Conservation (phyloP, 2,888 invertebrate genomes). For the Scaptomyza caliginosa region DNA sequence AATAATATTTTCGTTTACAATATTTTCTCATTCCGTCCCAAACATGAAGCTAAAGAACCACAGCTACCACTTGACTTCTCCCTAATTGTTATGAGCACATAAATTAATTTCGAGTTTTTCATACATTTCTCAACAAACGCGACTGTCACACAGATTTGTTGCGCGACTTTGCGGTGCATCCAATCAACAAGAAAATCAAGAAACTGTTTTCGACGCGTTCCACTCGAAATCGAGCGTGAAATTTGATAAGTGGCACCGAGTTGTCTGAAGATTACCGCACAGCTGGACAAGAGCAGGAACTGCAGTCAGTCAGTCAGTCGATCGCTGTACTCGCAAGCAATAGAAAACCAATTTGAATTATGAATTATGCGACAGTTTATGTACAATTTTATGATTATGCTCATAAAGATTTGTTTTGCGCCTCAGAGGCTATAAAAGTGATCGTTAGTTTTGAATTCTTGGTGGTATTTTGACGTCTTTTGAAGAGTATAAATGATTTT, state of each 20-base stretch:
- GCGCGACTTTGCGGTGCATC: conserved; percentile 26
- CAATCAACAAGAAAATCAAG: conserved; percentile 23
- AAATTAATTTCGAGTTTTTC: conserved; percentile 41
- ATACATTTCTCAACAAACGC: conserved; percentile 9
- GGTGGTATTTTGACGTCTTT: background rate
- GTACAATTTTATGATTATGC: conserved; percentile 52
- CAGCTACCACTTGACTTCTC: conserved; percentile 49
- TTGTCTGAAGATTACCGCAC: conserved; percentile 54
- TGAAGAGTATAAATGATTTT: too few relatives aligned
- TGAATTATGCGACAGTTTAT: conserved; percentile 53
- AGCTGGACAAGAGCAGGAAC: conserved; percentile 34
- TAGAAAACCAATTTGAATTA: conserved; percentile 25
- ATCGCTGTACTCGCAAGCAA: conserved; percentile 1
- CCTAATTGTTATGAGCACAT: conserved; percentile 47
- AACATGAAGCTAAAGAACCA: background rate
- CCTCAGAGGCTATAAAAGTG: conserved; percentile 25
- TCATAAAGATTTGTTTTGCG: conserved; percentile 46
- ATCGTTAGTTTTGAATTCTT: conserved; percentile 17
- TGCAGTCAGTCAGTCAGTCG: conserved; percentile 10
- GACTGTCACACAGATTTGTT: conserved; percentile 41
- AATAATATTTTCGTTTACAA: conserved; percentile 1
- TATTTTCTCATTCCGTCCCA: background rate
- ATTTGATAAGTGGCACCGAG: conserved; percentile 61
- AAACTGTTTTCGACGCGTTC: conserved; percentile 34
- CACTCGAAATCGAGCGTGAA: conserved; percentile 67